Evolutionary conservation across 1,140 invertebrate genomes (phyloP), one percentile per base, ranked within the genome.

Genomic region (Portunus trituberculatus): DNA sequence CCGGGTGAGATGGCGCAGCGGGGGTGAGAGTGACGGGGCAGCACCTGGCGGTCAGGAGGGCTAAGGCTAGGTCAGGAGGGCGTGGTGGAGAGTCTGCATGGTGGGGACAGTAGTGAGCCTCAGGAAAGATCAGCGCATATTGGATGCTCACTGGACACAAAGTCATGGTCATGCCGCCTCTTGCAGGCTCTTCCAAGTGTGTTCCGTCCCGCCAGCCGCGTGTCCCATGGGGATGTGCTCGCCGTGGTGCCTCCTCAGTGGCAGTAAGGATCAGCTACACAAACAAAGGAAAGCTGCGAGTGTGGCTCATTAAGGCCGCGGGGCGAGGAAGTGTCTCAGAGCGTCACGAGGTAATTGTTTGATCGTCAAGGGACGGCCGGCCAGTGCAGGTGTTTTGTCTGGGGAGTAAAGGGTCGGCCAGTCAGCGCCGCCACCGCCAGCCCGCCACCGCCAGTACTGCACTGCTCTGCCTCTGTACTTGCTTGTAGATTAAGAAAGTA

Each of bases 341-440:
- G 25, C 67, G 91, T 84, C 67, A 93, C 76, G 20, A 46, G 32
- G n/a, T 93, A 84, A 93, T 93, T 93, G 91, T 93, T 93, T 93
- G 67, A 84, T 93, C 91, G 91, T 84, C 91, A 84, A 52, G 82
- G 91, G 91, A 93, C 29, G 28, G 2, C 25, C 46, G 91, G 46
- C 67, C 29, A n/a, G 32, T 93, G 91, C 91, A 93, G 91, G 91
- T 93, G 91, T 93, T 93, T 84, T 93, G 52, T 93, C 91, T 20
- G n/a, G 91, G 91, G 91, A 93, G 32, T 29, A 25, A 28, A 25
- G 28, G 90, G 59, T 29, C 10, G 25, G 39, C 32, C 31, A 10
- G 25, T 25, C 76, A 93, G 91, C 29, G 31, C 14, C 16, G 67
- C 82, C 91, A 88, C 86, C 14, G n/a, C 28, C 45, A 32, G 45